Base-by-base conservation (phyloP, 1,140 invertebrate genomes). In the Tetragonula clypearis region DNA sequence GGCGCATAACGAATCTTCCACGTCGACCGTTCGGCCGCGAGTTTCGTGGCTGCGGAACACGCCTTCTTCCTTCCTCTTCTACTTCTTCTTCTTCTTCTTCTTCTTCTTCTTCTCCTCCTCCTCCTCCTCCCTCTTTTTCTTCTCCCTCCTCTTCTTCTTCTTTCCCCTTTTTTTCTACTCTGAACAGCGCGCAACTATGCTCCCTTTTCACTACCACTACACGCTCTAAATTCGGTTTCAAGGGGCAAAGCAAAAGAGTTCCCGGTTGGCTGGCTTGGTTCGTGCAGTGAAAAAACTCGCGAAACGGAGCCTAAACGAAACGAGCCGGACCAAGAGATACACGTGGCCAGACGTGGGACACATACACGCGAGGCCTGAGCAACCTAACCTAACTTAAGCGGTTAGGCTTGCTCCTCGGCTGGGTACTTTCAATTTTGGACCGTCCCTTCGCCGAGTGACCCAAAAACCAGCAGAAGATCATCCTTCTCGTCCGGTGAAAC, bases 161-260 rank as follows among this genome's bases (percentile, higher is more conserved):
- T 41, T 21, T 14, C 14, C 17, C 15, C 21, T 26, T 26, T 19
- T 19, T n/a, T 41, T 55, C 56, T 11, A 14, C 56, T 68, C 26
- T 53, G 56, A 26, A 84, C 66, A 26, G 35, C 17, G 30, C 76
- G 74, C n/a, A 60, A 30, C 75, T 49, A 49, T 65, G 26, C 81
- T 84, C 69, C 41, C 85, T 88, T 89, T 84, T 84, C 85, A 66
- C 74, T 65, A 85, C 35, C 60, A 82, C 82, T 17, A 84, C 71
- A 66, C 75, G 82, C 82, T 90, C 88, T 90, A 90, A 90, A 90
- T 90, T 90, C 87, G 87, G 78, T 85, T 77, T 62, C 65, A 62
- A 80, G 60, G 74, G 79, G 80, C 88, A 58, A 76, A 62, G 82
- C 82, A 55, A 87, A 89, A 90, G 76, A 87, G 82, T 85, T 89